phyloP scores from a whole-genome alignment of 2,797 vertebrate species.

The Oreonectes daqikongensis region DNA sequence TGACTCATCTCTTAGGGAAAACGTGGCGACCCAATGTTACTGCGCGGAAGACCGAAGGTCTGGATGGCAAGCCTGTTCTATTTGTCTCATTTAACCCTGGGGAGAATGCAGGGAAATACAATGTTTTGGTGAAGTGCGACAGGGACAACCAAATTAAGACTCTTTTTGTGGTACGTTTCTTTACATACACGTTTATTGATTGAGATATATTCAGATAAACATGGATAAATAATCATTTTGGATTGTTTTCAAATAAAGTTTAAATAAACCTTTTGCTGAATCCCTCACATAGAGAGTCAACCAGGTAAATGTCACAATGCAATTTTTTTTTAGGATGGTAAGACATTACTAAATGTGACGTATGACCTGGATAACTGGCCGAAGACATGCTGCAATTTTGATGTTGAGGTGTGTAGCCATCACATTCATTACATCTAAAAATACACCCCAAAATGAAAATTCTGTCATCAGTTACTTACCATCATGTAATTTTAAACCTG shows the following conservation, averaged over 20 bases:
- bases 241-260: not conserved
- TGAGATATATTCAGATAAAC: not conserved
- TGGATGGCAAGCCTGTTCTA: conserved; percentile 35
- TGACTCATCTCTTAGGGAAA: conserved; percentile 62
- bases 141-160: not conserved
- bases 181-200: not conserved
- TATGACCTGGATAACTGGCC: conserved; percentile 66
- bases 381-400: conserved; percentile 67
- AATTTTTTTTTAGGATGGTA: conserved; percentile 55
- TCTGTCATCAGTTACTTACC: too few species aligned
- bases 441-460: too few species aligned
- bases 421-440: not conserved
- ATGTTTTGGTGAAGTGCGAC: conserved; percentile 42
- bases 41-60: conserved; percentile 4
- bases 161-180: conserved; percentile 32
- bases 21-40: conserved; percentile 72
- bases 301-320: not conserved
- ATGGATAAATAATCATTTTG: not conserved
- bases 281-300: not conserved
- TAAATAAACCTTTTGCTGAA: not conserved
- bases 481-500: too few species aligned
- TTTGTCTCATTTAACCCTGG: conserved; percentile 64
- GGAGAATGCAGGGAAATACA: conserved; percentile 45
- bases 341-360: conserved; percentile 48
- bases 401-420: conserved; percentile 62